Conservation (phyloP, 1,140 invertebrate genomes). For the Pinna nobilis region DNA sequence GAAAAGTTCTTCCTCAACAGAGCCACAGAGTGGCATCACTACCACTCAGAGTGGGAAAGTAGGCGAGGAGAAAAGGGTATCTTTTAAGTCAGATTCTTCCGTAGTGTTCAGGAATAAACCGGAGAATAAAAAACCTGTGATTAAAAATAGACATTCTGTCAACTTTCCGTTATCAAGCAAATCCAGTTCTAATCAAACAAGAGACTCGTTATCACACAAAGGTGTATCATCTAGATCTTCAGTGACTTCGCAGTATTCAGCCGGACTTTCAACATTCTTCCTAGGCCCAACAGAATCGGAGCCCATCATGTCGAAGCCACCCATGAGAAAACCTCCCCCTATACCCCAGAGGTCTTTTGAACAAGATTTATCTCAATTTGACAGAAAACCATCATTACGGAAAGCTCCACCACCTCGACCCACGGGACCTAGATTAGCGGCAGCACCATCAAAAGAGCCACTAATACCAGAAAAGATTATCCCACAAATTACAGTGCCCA, state of each 20-base stretch:
- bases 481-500: background rate
- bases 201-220: no score
- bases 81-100: no score
- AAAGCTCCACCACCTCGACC: conserved; percentile 62
- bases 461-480: background rate
- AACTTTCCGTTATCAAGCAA: conserved; percentile 37
- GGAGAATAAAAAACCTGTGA: background rate
- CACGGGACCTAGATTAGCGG: conserved; percentile 49
- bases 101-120: no score
- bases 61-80: no score
- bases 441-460: conserved; percentile 22
- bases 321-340: conserved; percentile 47
- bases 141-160: conserved; percentile 32
- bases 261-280: conserved; percentile 51
- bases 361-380: conserved; percentile 27
- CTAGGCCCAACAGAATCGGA: conserved; percentile 5
- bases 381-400: conserved; percentile 48
- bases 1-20: background rate
- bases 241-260: conserved; percentile 3
- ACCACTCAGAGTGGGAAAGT: no score
- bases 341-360: conserved; percentile 42
- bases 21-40: no score
- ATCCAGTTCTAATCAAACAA: no score
- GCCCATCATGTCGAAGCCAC: background rate
- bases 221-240: background rate